Percentiles rank a stretch among this genome's conserved stretches.
Conservation (phyloP, 2,888 invertebrate genomes). For the Mellilla xanthometata region DNA sequence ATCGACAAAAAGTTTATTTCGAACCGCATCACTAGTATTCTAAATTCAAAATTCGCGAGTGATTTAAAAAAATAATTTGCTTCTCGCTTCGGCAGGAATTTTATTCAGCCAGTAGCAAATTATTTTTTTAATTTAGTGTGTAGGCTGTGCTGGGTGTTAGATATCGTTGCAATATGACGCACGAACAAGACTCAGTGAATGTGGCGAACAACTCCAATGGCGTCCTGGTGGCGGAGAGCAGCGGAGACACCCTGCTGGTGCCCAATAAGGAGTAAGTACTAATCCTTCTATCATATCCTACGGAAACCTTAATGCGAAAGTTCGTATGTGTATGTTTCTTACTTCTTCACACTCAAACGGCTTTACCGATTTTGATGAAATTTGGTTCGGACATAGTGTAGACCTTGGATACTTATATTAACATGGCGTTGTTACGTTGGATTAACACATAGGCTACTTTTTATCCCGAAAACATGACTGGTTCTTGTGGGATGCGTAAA, state of each 20-base stretch:
- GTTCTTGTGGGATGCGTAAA: too few relatives aligned
- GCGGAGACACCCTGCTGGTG: slow-evolving; percentile 17
- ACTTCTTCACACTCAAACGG: too few relatives aligned
- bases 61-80: slow-evolving; percentile 32
- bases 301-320: too few relatives aligned
- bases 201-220: slow-evolving; percentile 44
- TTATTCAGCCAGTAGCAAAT: slow-evolving; percentile 27
- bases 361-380: too few relatives aligned
- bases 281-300: not conserved
- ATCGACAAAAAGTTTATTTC: slow-evolving; percentile 1
- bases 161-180: slow-evolving; percentile 49
- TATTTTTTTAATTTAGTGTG: slow-evolving; percentile 21
- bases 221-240: slow-evolving; percentile 35
- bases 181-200: slow-evolving; percentile 55
- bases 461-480: too few relatives aligned
- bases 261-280: slow-evolving; percentile 35
- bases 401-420: too few relatives aligned
- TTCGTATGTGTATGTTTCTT: too few relatives aligned
- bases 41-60: slow-evolving; percentile 21
- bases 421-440: too few relatives aligned
- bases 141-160: slow-evolving; percentile 37
- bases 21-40: slow-evolving; percentile 13
- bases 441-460: too few relatives aligned
- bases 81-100: slow-evolving; percentile 23
- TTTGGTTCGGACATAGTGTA: too few relatives aligned